A percentile compares a stretch with the other conserved stretches of the same genome.
Conservation (phyloP, 2,888 invertebrate species). For the Agriopis aurantiaria region DNA sequence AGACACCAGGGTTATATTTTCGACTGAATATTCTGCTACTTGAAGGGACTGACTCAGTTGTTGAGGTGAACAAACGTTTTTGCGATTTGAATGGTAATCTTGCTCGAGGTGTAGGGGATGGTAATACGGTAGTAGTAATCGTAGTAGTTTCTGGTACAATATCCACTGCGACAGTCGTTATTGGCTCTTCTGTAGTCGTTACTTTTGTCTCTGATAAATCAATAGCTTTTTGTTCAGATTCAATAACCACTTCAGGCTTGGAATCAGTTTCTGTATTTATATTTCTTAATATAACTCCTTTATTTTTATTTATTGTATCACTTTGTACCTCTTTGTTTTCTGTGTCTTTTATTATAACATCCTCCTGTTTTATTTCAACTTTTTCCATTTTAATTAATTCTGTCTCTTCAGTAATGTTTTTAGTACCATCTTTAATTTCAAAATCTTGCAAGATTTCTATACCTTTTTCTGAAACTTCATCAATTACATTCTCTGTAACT, state of each 20-base stretch:
- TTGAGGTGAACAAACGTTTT: constrained; percentile 74
- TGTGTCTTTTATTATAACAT: constrained; percentile 23
- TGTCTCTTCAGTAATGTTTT: constrained; percentile 8
- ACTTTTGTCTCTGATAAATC: constrained; percentile 61
- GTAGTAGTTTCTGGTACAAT: constrained; percentile 64
- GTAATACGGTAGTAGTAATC: constrained; percentile 58
- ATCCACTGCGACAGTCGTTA: constrained; percentile 49
- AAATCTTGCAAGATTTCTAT: constrained; percentile 25
- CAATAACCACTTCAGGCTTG: constrained; percentile 58
- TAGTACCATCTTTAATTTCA: constrained; percentile 9
- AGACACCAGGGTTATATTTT: constrained; percentile 79
- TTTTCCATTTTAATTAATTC: constrained; percentile 22
- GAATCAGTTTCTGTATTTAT: constrained; percentile 29
- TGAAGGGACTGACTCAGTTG: constrained; percentile 73
- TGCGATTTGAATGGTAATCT: constrained; percentile 76
- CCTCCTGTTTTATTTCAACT: constrained; percentile 29
- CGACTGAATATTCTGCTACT: constrained; percentile 80
- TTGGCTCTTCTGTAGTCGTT: constrained; percentile 42
- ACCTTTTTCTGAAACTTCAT: constrained; percentile 41
- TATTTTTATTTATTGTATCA: constrained; percentile 7
- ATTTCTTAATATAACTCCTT: constrained; percentile 12
- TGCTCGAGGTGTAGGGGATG: constrained; percentile 58
- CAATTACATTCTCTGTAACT: constrained; percentile 39
- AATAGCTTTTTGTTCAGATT: constrained; percentile 59
- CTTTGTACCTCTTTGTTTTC: constrained; percentile 24